phyloP scores from a whole-genome alignment of 2,113 vertebrate genomes.

The Eudyptes chrysolophus region DNA sequence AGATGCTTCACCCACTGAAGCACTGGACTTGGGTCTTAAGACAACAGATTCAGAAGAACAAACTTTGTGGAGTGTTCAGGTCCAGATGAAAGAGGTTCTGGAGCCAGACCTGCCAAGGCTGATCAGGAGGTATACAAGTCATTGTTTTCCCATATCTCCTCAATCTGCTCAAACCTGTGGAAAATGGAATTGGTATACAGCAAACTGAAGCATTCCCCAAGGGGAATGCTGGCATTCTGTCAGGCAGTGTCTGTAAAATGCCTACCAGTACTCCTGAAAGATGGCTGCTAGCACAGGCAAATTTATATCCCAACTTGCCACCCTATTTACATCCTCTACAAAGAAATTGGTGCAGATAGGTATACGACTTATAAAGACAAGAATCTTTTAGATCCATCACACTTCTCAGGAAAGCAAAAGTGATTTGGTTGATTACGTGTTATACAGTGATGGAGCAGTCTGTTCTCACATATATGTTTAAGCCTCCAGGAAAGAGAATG shows the following conservation, averaged over 20 bases:
- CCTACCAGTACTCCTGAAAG: background rate
- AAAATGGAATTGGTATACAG: background rate
- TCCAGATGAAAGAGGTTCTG: background rate
- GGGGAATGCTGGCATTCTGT: background rate
- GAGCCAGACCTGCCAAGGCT: background rate
- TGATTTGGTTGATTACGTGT: background rate
- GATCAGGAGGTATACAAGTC: background rate
- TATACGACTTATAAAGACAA: background rate
- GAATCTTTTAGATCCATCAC: background rate
- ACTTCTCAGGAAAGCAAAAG: background rate
- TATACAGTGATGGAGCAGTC: background rate
- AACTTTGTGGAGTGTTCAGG: background rate
- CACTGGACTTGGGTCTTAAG: background rate
- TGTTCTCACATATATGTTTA: background rate
- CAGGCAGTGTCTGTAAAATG: background rate
- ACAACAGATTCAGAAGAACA: background rate
- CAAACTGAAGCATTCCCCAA: background rate
- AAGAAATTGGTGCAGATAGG: background rate
- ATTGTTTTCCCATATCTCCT: background rate
- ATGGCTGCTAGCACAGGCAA: background rate
- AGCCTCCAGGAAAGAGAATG: background rate
- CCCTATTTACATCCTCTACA: background rate
- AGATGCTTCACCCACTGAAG: background rate
- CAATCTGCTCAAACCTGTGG: background rate
- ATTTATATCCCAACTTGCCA: background rate